A percentile compares a stretch with the other conserved stretches of the same genome.
Evolutionary conservation across 2,888 invertebrate species (phyloP).

Genomic region (Sinotaia quadrata): DNA sequence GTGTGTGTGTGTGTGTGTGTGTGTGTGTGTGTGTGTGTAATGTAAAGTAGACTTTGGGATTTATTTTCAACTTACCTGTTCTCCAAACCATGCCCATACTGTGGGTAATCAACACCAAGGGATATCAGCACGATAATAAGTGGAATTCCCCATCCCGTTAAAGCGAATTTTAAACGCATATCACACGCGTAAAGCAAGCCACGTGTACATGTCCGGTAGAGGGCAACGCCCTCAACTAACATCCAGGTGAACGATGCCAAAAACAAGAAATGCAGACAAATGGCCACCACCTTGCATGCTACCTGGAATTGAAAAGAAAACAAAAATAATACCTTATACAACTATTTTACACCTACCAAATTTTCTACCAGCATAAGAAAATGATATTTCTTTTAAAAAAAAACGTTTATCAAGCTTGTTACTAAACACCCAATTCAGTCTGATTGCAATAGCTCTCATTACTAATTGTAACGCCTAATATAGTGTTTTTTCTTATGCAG

Average conservation of each 20-base stretch:
- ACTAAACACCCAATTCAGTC: no score
- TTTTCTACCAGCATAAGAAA: no score
- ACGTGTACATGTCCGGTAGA: constrained; percentile 52
- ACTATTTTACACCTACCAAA: no score
- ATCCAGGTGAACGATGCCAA: constrained; percentile 57
- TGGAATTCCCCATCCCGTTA: constrained; percentile 56
- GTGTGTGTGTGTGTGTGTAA: no score
- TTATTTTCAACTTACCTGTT: constrained; percentile 46
- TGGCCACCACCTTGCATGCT: constrained; percentile 51
- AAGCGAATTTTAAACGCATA: constrained; percentile 46
- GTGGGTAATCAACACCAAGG: constrained; percentile 47
- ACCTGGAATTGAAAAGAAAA: constrained; percentile 34
- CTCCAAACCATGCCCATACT: constrained; percentile 50
- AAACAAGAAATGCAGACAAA: constrained; percentile 52
- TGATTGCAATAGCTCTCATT: no score
- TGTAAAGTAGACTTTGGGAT: no score
- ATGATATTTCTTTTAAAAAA: no score
- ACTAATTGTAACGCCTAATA: no score
- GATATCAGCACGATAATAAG: constrained; percentile 50
- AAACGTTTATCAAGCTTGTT: no score
- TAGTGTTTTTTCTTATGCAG: no score
- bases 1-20: no score
- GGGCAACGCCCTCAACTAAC: constrained; percentile 53
- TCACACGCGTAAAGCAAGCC: constrained; percentile 44
- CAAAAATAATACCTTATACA: no score